Evolutionary conservation across 1,140 invertebrate genomes (phyloP).

Genomic region (Coboldia fuscipes): DNA sequence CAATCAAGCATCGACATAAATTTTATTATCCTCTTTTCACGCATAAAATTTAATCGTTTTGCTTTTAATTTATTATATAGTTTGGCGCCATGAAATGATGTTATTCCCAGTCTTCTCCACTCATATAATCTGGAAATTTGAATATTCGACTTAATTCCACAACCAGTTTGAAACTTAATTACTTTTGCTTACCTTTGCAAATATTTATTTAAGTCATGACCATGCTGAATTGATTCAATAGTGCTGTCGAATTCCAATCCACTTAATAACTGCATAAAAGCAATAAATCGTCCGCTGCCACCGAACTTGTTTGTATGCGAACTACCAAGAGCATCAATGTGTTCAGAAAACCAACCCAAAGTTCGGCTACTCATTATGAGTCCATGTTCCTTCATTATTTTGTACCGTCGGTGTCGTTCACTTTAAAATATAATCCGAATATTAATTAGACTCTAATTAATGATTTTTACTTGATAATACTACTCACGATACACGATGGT

Average conservation of each 20-base stretch:
- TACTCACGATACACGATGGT: conserved; percentile 14
- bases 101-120: conserved; percentile 48
- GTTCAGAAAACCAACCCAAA: conserved; percentile 28
- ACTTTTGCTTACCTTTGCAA: conserved; percentile 23
- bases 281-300: conserved; percentile 35
- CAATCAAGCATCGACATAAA: conserved; percentile 7
- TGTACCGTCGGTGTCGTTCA: conserved; percentile 46
- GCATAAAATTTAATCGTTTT: conserved; percentile 20
- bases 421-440: conserved; percentile 12
- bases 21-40: conserved; percentile 28
- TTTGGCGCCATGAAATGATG: conserved; percentile 34
- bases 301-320: conserved; percentile 7
- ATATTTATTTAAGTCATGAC: conserved; percentile 39
- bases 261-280: conserved; percentile 49
- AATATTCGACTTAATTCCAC: neutral
- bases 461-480: too few species aligned
- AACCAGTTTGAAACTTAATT: neutral
- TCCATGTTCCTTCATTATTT: conserved; percentile 55
- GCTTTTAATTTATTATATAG: conserved; percentile 42
- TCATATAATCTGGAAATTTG: conserved; percentile 28
- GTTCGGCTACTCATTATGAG: conserved; percentile 47
- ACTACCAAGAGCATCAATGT: conserved; percentile 9
- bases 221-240: conserved; percentile 49
- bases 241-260: conserved; percentile 56
- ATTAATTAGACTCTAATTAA: neutral